These are phyloP conservation scores for Dendrolimus pini DNA, from an alignment of 2,888 invertebrate genomes.

Conservation along the genomic window DNA sequence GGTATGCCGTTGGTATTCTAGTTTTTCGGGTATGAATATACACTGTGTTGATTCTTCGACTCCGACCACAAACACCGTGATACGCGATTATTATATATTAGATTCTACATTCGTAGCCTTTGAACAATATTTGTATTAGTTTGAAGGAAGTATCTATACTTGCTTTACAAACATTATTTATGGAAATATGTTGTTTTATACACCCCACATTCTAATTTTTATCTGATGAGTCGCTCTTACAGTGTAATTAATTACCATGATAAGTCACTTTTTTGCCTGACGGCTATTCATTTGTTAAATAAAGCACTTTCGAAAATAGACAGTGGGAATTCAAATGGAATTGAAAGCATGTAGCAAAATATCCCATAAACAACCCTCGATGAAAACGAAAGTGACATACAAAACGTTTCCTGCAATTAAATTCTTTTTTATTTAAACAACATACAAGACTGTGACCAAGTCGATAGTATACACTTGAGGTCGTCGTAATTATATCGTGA, in stretches of 20 bases:
- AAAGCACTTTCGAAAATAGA: neutral
- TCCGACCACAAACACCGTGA: too few species aligned
- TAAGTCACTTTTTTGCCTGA: neutral
- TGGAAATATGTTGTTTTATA: too few species aligned
- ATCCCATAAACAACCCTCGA: neutral
- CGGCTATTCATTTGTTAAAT: slow-evolving; percentile 5
- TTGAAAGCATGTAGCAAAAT: neutral
- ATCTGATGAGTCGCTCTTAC: neutral
- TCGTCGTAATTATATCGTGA: slow-evolving; percentile 29
- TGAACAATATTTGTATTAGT: too few species aligned
- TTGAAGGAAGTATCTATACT: too few species aligned
- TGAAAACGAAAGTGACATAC: neutral
- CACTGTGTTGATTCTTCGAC: too few species aligned
- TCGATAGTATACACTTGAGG: slow-evolving; percentile 30
- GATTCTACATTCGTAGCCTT: too few species aligned
- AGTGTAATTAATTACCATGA: neutral
- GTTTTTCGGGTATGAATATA: too few species aligned
- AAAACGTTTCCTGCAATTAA: slow-evolving; percentile 1
- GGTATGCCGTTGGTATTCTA: too few species aligned
- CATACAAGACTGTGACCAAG: slow-evolving; percentile 8
- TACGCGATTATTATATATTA: too few species aligned
- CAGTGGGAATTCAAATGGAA: neutral
- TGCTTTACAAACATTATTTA: too few species aligned
- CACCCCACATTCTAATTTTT: neutral
- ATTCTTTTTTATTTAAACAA: slow-evolving; percentile 5